These are phyloP conservation scores for Harmothoe impar DNA, from an alignment of 2,888 invertebrate genomes.

Conservation along the genomic window DNA sequence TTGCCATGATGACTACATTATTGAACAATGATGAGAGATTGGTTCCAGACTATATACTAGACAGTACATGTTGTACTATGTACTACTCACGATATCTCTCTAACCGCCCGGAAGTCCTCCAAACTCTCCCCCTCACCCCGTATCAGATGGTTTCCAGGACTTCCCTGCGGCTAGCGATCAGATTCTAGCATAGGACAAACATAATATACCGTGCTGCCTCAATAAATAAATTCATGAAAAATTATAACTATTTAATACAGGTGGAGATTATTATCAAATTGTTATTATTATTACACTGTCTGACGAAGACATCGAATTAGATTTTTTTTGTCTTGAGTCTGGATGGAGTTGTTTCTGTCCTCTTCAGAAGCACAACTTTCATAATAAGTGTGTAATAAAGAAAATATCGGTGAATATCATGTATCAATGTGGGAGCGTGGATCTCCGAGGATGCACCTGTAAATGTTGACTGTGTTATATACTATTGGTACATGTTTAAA, in stretches of 20 bases:
- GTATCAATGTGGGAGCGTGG: neutral
- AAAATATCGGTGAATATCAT: neutral
- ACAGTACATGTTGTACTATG: no score
- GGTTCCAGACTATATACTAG: neutral
- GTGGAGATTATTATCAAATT: conserved; percentile 38
- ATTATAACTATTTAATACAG: neutral
- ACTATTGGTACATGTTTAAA: conserved; percentile 40
- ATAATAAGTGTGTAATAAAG: conserved; percentile 6
- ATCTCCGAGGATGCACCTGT: neutral
- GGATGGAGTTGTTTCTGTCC: neutral
- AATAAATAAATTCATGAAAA: neutral
- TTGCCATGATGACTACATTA: neutral
- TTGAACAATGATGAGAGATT: neutral
- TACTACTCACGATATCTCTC: no score
- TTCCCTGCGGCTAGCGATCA: neutral
- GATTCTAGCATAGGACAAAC: neutral
- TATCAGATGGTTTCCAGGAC: neutral
- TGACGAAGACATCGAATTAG: neutral
- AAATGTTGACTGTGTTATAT: conserved; percentile 28
- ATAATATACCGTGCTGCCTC: conserved; percentile 19
- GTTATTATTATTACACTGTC: neutral
- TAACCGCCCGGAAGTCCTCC: neutral
- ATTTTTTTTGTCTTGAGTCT: neutral
- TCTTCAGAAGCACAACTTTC: no score
- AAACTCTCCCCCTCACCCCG: conserved; percentile 10